Evolutionary conservation across 2,888 invertebrate species (phyloP).

Genomic region (Harmothoe impar): DNA sequence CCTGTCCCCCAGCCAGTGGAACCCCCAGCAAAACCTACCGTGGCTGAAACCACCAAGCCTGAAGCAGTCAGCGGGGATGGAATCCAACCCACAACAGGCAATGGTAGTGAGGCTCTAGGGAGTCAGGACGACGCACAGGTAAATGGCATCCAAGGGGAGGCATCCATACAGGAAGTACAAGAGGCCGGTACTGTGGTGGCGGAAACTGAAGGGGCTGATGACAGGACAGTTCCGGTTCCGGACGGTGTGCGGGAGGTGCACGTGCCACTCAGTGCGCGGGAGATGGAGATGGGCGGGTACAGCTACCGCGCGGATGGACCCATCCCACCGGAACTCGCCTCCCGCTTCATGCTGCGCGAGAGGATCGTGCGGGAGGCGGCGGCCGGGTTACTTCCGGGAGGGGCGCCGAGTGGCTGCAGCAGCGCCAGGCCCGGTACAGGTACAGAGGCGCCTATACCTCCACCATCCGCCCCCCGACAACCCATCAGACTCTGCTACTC

Average conservation of each 20-base stretch:
- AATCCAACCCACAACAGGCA: no score
- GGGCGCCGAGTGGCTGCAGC: background rate
- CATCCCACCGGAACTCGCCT: background rate
- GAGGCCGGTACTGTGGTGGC: background rate
- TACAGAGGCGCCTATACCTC: background rate
- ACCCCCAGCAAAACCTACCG: background rate
- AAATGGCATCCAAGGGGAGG: background rate
- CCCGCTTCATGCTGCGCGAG: background rate
- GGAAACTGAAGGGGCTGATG: background rate
- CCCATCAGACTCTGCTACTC: background rate
- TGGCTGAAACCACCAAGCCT: background rate
- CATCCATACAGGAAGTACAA: background rate
- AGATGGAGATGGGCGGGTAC: background rate
- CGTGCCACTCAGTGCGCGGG: background rate
- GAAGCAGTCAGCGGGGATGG: background rate
- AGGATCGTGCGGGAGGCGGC: conserved; percentile 13
- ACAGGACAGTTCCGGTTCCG: background rate
- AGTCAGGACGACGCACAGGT: background rate
- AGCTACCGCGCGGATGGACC: background rate
- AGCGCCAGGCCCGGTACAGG: background rate
- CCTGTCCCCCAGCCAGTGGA: background rate
- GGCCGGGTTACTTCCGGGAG: background rate
- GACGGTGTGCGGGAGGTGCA: no score
- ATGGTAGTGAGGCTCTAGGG: background rate
- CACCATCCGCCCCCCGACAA: background rate